Evolutionary conservation across 1,140 invertebrate species (phyloP).

Genomic region (Lepidurus arcticus): DNA sequence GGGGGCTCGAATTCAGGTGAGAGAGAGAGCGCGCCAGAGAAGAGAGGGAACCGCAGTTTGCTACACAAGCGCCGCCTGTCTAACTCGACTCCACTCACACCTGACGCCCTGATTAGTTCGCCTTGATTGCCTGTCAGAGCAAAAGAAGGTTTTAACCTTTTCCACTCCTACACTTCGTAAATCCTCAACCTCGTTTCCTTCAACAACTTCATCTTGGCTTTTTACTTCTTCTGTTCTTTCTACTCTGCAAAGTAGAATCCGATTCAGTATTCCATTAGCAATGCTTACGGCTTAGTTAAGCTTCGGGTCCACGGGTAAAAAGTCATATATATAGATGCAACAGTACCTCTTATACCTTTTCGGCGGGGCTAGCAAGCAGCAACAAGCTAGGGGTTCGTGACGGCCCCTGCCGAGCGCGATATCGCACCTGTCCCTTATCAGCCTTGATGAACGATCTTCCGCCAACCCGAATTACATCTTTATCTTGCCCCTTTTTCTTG

Average conservation of each 20-base stretch:
- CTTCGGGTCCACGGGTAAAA: too few species aligned
- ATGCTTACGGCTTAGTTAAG: too few species aligned
- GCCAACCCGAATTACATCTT: constrained; percentile 15
- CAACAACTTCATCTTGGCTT: too few species aligned
- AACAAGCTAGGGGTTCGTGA: background rate
- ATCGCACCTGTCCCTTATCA: constrained; percentile 13
- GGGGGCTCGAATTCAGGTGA: too few species aligned
- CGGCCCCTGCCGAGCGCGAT: constrained; percentile 5
- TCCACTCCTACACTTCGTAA: background rate
- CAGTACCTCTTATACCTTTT: background rate
- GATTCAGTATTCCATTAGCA: too few species aligned
- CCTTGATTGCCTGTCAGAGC: constrained; percentile 3
- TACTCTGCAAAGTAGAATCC: too few species aligned
- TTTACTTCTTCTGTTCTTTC: too few species aligned
- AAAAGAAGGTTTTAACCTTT: background rate
- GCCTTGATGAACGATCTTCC: constrained; percentile 17
- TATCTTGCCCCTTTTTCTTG: background rate
- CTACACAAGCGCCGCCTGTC: background rate
- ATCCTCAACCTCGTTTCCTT: background rate
- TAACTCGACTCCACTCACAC: constrained; percentile 8
- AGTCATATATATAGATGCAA: too few species aligned
- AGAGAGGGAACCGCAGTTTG: background rate
- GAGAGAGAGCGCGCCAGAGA: too few species aligned
- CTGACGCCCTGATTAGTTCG: constrained; percentile 4
- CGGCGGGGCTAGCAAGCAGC: background rate